Percentiles rank a stretch among this genome's conserved stretches.
Conservation (phyloP, 2,888 invertebrate genomes). For the Drosophila helvetica region DNA sequence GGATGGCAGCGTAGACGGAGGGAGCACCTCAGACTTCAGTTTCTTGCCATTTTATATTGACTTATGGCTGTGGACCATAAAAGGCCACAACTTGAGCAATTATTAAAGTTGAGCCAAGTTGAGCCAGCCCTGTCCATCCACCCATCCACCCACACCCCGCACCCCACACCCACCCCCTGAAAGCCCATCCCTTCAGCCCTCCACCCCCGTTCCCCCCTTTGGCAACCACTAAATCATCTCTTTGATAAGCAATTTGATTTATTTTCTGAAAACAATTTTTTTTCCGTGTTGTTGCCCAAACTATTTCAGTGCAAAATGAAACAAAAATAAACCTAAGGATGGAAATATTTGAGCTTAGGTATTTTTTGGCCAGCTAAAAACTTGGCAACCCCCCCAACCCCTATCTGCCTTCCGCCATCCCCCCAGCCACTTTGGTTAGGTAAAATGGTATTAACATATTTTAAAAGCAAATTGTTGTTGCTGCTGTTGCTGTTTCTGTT, state of each 20-base stretch:
- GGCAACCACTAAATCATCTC: slow-evolving; percentile 73
- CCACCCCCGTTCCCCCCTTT: slow-evolving; percentile 14
- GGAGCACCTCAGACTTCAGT: slow-evolving; percentile 29
- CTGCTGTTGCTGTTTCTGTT: slow-evolving; percentile 26
- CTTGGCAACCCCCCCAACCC: neutral
- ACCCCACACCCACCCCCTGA: neutral
- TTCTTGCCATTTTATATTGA: slow-evolving; percentile 67
- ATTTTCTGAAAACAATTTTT: slow-evolving; percentile 74
- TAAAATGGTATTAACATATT: slow-evolving; percentile 75
- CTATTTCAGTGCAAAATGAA: slow-evolving; percentile 61
- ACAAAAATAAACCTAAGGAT: slow-evolving; percentile 45
- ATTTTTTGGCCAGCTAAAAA: slow-evolving; percentile 49
- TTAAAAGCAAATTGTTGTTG: slow-evolving; percentile 63
- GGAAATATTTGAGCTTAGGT: slow-evolving; percentile 68
- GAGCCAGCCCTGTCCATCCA: neutral
- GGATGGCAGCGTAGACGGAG: neutral
- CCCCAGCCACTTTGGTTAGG: slow-evolving; percentile 53
- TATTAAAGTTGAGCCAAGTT: slow-evolving; percentile 68
- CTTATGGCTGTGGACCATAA: slow-evolving; percentile 70
- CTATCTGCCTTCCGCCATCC: neutral
- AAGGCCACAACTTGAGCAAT: slow-evolving; percentile 76
- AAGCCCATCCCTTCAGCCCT: neutral
- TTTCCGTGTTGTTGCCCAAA: slow-evolving; percentile 63
- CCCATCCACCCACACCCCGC: too few relatives aligned
- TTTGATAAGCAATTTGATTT: slow-evolving; percentile 79